Conservation (phyloP, 2,113 vertebrate genomes). For the Neodon shergylaensis region DNA sequence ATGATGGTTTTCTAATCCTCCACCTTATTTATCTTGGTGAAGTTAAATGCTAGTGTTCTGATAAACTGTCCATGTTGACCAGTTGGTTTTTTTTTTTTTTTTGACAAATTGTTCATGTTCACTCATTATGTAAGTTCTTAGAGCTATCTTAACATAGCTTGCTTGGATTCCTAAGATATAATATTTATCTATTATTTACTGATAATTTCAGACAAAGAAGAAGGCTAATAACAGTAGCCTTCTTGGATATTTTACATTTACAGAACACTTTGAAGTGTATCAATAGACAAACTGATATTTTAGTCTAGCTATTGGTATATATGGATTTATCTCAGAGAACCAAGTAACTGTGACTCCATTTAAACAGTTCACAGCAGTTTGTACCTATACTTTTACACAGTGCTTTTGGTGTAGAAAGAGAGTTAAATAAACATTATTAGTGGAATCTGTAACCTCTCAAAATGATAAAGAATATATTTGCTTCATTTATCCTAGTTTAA, state of each 20-base stretch:
- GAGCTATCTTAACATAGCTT: background rate
- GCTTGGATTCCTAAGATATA: background rate
- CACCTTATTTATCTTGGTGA: background rate
- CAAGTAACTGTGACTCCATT: background rate
- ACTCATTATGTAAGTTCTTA: background rate
- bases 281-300: background rate
- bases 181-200: background rate
- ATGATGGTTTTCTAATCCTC: background rate
- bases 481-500: background rate
- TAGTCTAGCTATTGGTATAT: background rate
- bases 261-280: background rate
- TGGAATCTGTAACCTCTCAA: background rate
- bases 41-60: background rate
- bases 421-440: background rate
- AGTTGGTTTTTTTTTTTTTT: background rate
- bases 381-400: background rate
- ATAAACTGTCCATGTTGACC: background rate
- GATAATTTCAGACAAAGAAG: background rate
- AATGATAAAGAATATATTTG: background rate
- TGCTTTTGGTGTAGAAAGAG: background rate
- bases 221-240: background rate
- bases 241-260: conserved; percentile 4
- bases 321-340: background rate
- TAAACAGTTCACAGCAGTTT: background rate
- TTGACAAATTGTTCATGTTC: background rate